Base-by-base conservation (phyloP, 2,797 vertebrate genomes). In the Pitangus sulphuratus region DNA sequence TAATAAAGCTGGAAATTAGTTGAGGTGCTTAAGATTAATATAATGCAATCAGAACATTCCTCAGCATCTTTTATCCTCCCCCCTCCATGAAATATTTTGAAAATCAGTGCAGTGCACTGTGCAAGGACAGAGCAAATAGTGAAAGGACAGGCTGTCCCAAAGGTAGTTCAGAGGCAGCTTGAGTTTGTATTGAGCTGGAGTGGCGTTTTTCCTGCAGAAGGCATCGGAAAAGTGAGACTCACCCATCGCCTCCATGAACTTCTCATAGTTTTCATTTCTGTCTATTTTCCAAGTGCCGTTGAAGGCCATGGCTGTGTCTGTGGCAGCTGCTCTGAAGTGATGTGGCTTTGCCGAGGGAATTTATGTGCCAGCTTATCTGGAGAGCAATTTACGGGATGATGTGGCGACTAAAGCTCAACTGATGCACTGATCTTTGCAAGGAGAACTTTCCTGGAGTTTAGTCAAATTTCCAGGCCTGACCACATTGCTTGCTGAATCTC, bases 211-310 rank as follows among this genome's bases (percentile, higher is more conserved):
- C n/a, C 69, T 39, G 37, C n/a, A 72, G 65, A 58, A 68, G 17
- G 15, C 9, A 50, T 22, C 81, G 45, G 28, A 84, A 58, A 87
- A 82, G 11, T 19, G 60, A 78, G 57, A 96, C 98, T 99, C 98
- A 99, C 99, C 99, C 99, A 99, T 98, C 28, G 97, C 56, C 85
- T 99, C 99, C 99, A 99, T 99, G 97, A 99, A 99, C 84, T 99
- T 99, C 15, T 99, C 99, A 92, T 99, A 99, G 98, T 99, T 99
- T 1, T 99, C 99, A 87, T 17, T 99, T 83, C 96, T 98, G 39
- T 99, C 98, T 12, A 98, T 57, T 97, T 99, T 99, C 99, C 99
- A 99, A 57, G 82, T 97, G 24, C 99, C 99, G 2, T 99, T 95
- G 87, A 99, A 99, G 4, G 98, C 97, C 99, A 99, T 99, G 97